Conservation (phyloP, 2,113 vertebrate genomes). For the Myotis yumanensis region DNA sequence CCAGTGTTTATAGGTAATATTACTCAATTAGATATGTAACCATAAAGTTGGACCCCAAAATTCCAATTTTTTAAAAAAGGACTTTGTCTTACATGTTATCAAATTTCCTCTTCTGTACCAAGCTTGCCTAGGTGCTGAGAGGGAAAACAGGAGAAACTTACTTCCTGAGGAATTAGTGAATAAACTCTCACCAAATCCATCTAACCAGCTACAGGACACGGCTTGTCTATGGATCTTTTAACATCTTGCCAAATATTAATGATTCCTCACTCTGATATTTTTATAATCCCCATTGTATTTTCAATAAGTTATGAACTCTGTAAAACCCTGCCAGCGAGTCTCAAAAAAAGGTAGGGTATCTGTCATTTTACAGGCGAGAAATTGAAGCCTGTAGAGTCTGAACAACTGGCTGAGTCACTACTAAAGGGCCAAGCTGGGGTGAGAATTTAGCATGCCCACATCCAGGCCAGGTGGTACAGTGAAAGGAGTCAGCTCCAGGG, state of each 20-base stretch:
- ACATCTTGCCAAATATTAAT: slow-evolving; percentile 32
- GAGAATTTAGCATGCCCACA: neutral
- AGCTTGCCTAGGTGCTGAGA: neutral
- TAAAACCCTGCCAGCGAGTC: neutral
- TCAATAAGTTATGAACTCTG: slow-evolving; percentile 30
- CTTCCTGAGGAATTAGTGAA: slow-evolving; percentile 11
- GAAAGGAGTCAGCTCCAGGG: neutral
- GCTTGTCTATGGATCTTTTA: neutral
- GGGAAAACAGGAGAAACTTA: neutral
- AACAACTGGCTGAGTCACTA: neutral
- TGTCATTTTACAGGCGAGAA: neutral
- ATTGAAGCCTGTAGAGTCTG: neutral
- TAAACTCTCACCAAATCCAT: neutral
- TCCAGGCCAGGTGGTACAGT: neutral
- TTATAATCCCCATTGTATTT: slow-evolving; percentile 1
- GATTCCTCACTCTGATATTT: neutral
- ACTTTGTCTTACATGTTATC: neutral
- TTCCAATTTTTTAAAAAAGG: neutral
- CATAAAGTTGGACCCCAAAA: neutral
- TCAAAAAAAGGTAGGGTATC: neutral
- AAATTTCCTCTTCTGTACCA: neutral
- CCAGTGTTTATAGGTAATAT: neutral
- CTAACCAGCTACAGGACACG: neutral
- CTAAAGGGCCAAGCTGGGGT: neutral
- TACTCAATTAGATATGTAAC: neutral